Evolutionary conservation across 2,888 invertebrate species (phyloP).

Genomic region (Pseudococcus viburni): DNA sequence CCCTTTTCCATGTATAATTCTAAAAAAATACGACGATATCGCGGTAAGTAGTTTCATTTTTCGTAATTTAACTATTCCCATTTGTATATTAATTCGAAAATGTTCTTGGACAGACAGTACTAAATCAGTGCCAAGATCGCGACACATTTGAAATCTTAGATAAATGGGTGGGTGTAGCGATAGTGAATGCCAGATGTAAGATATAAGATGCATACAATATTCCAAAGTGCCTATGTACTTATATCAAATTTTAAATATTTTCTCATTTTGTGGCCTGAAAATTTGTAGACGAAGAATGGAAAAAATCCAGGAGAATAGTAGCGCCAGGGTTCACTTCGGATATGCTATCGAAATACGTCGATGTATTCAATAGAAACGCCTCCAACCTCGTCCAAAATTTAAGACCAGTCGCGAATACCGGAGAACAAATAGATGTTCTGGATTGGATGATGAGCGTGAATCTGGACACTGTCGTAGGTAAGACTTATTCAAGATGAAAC

Average conservation of each 20-base stretch:
- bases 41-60: neutral
- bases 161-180: neutral
- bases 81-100: neutral
- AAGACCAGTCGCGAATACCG: neutral
- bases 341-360: neutral
- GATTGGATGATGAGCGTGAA: neutral
- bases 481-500: neutral
- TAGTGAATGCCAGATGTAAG: slow-evolving; percentile 1
- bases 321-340: neutral
- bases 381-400: neutral
- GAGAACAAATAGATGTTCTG: neutral
- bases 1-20: neutral
- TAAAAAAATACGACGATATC: slow-evolving; percentile 7
- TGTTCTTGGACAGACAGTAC: neutral
- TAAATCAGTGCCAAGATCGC: neutral
- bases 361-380: neutral
- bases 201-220: neutral
- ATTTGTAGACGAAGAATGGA: neutral
- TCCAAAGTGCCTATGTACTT: too few species aligned
- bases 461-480: neutral
- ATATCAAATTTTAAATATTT: too few species aligned
- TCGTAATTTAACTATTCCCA: neutral
- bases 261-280: too few species aligned
- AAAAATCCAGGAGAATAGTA: neutral
- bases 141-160: neutral